Conservation (phyloP, 2,113 vertebrate species). For the Apodemus sylvaticus region DNA sequence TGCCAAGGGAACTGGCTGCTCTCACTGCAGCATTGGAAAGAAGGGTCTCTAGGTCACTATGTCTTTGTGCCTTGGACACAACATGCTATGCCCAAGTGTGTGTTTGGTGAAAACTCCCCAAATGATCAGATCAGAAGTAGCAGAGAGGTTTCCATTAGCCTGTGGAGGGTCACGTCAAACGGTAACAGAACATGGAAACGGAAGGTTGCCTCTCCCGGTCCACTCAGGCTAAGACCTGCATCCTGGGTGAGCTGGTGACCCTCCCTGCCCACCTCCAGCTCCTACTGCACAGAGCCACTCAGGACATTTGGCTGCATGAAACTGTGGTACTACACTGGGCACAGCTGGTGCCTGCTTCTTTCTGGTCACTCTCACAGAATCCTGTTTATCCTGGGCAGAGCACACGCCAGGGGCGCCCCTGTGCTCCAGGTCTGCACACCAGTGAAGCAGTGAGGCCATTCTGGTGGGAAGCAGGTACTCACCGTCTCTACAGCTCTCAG, state of each 20-base stretch:
- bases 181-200: fast-evolving
- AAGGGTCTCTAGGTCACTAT: not conserved
- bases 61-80: not conserved
- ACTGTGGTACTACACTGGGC: not conserved
- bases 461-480: conserved; percentile 82
- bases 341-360: not conserved
- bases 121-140: not conserved
- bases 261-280: not conserved
- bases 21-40: not conserved
- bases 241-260: not conserved
- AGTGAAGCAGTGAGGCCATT: not conserved
- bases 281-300: not conserved
- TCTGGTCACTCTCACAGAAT: not conserved
- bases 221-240: not conserved
- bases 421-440: not conserved
- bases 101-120: not conserved
- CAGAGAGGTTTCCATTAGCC: not conserved
- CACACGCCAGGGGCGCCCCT: not conserved
- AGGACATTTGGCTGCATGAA: not conserved
- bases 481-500: conserved; percentile 96
- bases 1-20: not conserved
- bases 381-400: not conserved
- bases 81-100: not conserved
- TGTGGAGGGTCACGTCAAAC: not conserved
- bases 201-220: not conserved